These are phyloP conservation scores for Sinodicranocentrus sp. DNA, from an alignment of 2,888 invertebrate species.

Conservation along the genomic window DNA sequence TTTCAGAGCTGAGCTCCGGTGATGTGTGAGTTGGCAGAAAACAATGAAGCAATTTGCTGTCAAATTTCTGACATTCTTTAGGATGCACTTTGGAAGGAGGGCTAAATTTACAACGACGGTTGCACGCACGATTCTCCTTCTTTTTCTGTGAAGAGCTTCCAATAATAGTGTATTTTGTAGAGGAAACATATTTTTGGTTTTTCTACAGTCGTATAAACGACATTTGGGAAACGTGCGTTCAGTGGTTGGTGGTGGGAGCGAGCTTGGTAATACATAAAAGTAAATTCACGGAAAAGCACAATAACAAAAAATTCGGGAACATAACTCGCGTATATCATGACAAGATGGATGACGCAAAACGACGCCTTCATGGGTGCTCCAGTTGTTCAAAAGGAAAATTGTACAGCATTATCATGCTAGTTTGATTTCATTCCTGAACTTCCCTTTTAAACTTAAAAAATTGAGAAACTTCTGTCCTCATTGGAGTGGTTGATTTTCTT, in stretches of 20 bases:
- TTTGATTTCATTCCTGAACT: not conserved
- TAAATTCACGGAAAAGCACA: too few relatives aligned
- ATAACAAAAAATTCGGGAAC: too few relatives aligned
- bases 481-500: not conserved
- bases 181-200: slow-evolving; percentile 4
- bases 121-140: slow-evolving; percentile 1
- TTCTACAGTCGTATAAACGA: not conserved
- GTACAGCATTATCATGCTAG: not conserved
- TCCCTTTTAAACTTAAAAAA: not conserved
- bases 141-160: not conserved
- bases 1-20: not conserved
- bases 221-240: slow-evolving; percentile 6
- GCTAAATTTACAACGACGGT: not conserved
- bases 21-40: slow-evolving; percentile 25
- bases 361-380: too few relatives aligned
- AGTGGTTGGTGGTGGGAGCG: not conserved
- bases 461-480: not conserved
- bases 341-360: not conserved
- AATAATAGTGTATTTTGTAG: not conserved
- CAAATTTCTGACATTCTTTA: slow-evolving; percentile 39
- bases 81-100: slow-evolving; percentile 26
- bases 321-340: slow-evolving; percentile 5
- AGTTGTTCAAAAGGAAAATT: not conserved
- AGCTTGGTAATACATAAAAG: not conserved
- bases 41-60: slow-evolving; percentile 43